Base-by-base conservation (phyloP, 1,140 invertebrate genomes). In the Saxidomus purpurata region DNA sequence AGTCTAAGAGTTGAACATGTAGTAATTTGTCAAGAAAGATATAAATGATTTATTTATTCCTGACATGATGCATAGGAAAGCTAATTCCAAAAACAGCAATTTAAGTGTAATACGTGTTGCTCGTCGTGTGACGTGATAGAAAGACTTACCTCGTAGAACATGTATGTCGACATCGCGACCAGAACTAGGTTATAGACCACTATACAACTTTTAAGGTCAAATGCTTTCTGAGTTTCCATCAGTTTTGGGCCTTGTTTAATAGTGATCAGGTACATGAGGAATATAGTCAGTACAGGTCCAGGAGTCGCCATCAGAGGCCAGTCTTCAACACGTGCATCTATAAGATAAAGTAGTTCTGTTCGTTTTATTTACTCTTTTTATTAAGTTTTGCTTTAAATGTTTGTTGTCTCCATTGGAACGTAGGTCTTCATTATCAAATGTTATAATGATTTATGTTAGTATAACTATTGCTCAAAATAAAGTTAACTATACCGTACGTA, bases 151-250 rank as follows among this genome's bases (percentile, higher is more conserved):
- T 93, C 92, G 74, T 91, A 89, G 79, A 89, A 92, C 55, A 98
- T 95, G 97, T 97, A 98, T 76, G 97, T 95, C 91, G 97, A 98
- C 94, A 98, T 97, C 93, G 98, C 92, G 77, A 98, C 98, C 97
- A 98, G 98, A 90, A 97, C 96, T 80, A 97, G 96, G 96, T 99
- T 98, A 95, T 99, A 99, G 76, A 97, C 95, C 93, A 98, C 97
- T 90, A 98, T 96, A 43, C 97, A 96, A 88, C 97, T 97, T 91
- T 98, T 97, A 34, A 98, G 96, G 90, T 98, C 97, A 94, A 98
- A 97, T 2, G 98, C 97, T 96, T 98, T 97, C 92, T 98, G 97
- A 94, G 98, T 97, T 95, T 98, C 97, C 98, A 99, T 99, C 67
- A 97, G 95, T 93, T 97, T 97, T 31, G 98, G 98, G 93, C 97